Evolutionary conservation across 2,888 invertebrate species (phyloP).

Genomic region (Drosophila imparisetae): DNA sequence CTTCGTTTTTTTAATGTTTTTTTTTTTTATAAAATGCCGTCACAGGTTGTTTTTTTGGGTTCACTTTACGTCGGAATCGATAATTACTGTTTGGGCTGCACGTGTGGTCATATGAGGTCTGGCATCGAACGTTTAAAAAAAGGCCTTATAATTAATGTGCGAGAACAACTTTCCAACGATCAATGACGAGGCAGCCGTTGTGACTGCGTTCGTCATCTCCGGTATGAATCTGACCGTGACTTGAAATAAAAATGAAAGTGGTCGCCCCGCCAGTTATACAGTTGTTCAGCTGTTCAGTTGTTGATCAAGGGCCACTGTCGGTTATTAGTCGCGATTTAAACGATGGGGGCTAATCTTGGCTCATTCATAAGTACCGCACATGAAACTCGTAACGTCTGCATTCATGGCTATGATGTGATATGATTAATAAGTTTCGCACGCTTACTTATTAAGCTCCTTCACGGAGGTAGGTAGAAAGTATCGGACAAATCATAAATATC

Average conservation of each 20-base stretch:
- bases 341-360: slow-evolving; percentile 70
- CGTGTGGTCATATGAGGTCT: slow-evolving; percentile 34
- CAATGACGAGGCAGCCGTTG: slow-evolving; percentile 45
- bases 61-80: slow-evolving; percentile 33
- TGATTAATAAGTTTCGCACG: slow-evolving; percentile 80
- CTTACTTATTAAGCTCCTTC: slow-evolving; percentile 64
- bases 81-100: slow-evolving; percentile 28
- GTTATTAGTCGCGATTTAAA: slow-evolving; percentile 75
- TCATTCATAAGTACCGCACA: slow-evolving; percentile 74
- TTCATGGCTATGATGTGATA: slow-evolving; percentile 49
- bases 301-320: slow-evolving; percentile 66
- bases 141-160: slow-evolving; percentile 64
- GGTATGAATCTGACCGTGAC: slow-evolving; percentile 60
- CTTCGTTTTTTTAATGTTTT: slow-evolving; percentile 18
- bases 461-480: slow-evolving; percentile 41
- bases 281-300: slow-evolving; percentile 28
- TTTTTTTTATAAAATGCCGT: slow-evolving; percentile 15
- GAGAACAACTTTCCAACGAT: slow-evolving; percentile 72
- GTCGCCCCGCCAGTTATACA: slow-evolving; percentile 30
- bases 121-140: slow-evolving; percentile 22
- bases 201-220: slow-evolving; percentile 34
- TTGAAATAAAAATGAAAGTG: slow-evolving; percentile 81
- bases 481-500: slow-evolving; percentile 34
- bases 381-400: slow-evolving; percentile 43
- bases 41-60: slow-evolving; percentile 4